phyloP scores from a whole-genome alignment of 2,797 vertebrate genomes.

The Hydrolagus colliei region DNA sequence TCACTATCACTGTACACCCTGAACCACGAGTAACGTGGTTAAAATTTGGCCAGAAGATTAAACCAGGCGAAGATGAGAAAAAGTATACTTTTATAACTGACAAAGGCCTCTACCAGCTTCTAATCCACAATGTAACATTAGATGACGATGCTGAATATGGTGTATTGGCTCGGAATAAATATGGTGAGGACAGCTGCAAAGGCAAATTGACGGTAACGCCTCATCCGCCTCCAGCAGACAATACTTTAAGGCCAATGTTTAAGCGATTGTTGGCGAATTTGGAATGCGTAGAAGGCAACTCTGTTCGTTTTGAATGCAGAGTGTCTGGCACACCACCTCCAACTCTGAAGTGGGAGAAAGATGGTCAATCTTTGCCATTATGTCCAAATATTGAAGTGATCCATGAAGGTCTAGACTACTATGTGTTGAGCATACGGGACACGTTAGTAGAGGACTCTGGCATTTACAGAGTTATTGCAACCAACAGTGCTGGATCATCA shows the following conservation, averaged over 20 bases:
- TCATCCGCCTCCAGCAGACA: conserved; percentile 81
- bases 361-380: conserved; percentile 78
- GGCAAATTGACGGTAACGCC: conserved; percentile 81
- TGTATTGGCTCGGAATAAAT: conserved; percentile 85
- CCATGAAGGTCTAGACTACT: conserved; percentile 96
- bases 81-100: conserved; percentile 91
- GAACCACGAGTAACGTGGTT: conserved; percentile 93
- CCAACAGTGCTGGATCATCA: conserved; percentile 91
- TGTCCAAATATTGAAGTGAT: conserved; percentile 88
- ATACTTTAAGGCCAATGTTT: conserved; percentile 94
- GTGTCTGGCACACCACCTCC: conserved; percentile 81
- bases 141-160: conserved; percentile 91
- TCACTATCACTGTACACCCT: conserved; percentile 96
- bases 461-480: conserved; percentile 89
- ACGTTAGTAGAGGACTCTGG: conserved; percentile 91
- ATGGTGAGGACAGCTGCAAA: conserved; percentile 94
- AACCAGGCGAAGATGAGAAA: conserved; percentile 79
- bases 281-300: conserved; percentile 89
- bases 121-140: conserved; percentile 70
- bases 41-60: conserved; percentile 92
- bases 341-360: conserved; percentile 89
- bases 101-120: conserved; percentile 89
- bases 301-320: conserved; percentile 87
- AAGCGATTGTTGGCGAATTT: conserved; percentile 90
- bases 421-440: conserved; percentile 83